Conservation (phyloP, 2,113 vertebrate genomes). For the Dunckerocampus dactyliophorus region DNA sequence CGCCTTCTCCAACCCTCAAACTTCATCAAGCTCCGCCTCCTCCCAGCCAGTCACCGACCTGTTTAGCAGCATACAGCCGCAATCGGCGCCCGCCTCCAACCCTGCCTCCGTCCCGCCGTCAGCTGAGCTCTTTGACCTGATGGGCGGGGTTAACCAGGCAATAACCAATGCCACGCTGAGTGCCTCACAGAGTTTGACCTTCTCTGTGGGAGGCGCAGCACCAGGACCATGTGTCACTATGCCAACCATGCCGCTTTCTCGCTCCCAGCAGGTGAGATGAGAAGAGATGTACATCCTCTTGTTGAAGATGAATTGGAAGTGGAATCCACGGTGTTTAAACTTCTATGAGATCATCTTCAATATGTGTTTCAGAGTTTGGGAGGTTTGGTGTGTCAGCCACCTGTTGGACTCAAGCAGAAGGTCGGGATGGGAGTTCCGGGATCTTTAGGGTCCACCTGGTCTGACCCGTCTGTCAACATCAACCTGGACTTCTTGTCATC, state of each 20-base stretch:
- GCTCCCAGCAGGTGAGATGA: constrained; percentile 58
- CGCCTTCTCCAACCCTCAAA: constrained; percentile 80
- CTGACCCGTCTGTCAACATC: constrained; percentile 98
- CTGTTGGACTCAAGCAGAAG: constrained; percentile 58
- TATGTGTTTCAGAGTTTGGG: constrained; percentile 71
- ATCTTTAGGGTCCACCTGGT: constrained; percentile 91
- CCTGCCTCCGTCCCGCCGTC: constrained; percentile 64
- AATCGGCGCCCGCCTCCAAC: constrained; percentile 48
- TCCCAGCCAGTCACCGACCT: constrained; percentile 60
- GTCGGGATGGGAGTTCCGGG: constrained; percentile 78
- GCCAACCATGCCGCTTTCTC: constrained; percentile 53
- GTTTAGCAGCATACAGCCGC: constrained; percentile 67
- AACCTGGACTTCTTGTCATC: constrained; percentile 94
- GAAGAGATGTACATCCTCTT: not conserved
- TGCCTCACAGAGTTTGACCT: constrained; percentile 91
- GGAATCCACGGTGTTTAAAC: not conserved
- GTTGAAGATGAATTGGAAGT: too few species aligned
- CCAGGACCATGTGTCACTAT: constrained; percentile 59
- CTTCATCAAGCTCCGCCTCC: constrained; percentile 45
- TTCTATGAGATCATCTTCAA: too few species aligned
- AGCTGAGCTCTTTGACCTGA: constrained; percentile 88
- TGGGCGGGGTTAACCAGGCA: constrained; percentile 73
- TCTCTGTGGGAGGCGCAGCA: constrained; percentile 78
- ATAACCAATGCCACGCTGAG: constrained; percentile 75
- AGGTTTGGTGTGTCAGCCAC: constrained; percentile 77